Evolutionary conservation across 1,140 invertebrate genomes (phyloP).

Genomic region (Ooceraea biroi): DNA sequence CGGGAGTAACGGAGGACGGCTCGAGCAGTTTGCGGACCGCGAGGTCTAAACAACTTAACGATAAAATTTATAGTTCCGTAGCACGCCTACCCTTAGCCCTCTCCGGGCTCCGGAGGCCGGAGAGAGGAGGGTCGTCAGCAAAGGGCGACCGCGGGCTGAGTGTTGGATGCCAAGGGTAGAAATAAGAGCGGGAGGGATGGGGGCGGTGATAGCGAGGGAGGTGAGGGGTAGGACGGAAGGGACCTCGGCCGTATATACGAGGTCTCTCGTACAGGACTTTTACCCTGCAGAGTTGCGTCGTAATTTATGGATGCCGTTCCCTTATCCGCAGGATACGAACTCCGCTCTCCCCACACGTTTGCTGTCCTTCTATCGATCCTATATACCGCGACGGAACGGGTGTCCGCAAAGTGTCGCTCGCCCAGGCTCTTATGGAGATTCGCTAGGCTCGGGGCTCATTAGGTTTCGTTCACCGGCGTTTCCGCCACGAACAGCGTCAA

Average conservation of each 20-base stretch:
- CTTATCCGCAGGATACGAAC: slow-evolving; percentile 86
- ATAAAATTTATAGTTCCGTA: slow-evolving; percentile 86
- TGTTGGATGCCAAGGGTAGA: slow-evolving; percentile 58
- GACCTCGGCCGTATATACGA: slow-evolving; percentile 78
- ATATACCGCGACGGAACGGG: slow-evolving; percentile 84
- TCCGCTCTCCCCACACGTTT: slow-evolving; percentile 84
- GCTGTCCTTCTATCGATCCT: slow-evolving; percentile 85
- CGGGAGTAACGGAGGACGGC: slow-evolving; percentile 43
- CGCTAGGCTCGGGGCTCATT: not conserved
- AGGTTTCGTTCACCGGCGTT: not conserved
- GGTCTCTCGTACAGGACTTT: slow-evolving; percentile 85
- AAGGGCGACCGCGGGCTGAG: slow-evolving; percentile 58
- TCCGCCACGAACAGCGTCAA: not conserved
- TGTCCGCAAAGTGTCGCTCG: slow-evolving; percentile 72
- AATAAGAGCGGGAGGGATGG: slow-evolving; percentile 27
- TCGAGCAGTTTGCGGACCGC: slow-evolving; percentile 74
- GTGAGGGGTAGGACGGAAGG: slow-evolving; percentile 65
- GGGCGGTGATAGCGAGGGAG: slow-evolving; percentile 23
- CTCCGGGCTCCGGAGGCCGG: slow-evolving; percentile 54
- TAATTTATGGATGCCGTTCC: slow-evolving; percentile 86
- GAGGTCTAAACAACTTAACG: slow-evolving; percentile 86
- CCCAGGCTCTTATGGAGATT: slow-evolving; percentile 20
- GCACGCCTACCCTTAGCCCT: slow-evolving; percentile 83
- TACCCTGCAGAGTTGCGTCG: slow-evolving; percentile 85
- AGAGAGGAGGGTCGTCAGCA: slow-evolving; percentile 48